Evolutionary conservation across 2,888 invertebrate genomes (phyloP).

Genomic region (Carabus problematicus): DNA sequence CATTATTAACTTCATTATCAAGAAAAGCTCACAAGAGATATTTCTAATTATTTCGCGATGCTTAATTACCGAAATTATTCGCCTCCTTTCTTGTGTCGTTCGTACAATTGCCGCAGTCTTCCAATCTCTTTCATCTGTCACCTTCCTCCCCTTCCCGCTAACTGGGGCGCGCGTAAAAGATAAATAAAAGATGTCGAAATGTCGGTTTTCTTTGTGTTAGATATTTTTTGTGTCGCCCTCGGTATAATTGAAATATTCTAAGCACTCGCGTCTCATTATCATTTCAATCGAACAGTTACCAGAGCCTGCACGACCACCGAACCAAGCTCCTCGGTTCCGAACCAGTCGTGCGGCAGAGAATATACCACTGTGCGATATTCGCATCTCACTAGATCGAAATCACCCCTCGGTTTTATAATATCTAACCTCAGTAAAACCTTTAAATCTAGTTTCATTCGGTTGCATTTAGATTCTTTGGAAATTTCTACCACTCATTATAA

Average conservation of each 20-base stretch:
- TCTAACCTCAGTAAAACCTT: too few species aligned
- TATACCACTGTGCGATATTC: background rate
- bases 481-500: too few species aligned
- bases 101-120: constrained; percentile 18
- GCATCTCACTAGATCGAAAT: constrained; percentile 7
- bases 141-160: too few species aligned
- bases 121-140: constrained; percentile 27
- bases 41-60: constrained; percentile 19
- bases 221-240: constrained; percentile 8
- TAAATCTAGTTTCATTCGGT: too few species aligned
- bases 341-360: background rate
- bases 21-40: constrained; percentile 12
- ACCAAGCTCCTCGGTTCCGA: background rate
- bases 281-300: constrained; percentile 19
- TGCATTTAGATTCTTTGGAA: too few species aligned
- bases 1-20: constrained; percentile 9
- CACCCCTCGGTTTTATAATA: too few species aligned
- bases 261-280: constrained; percentile 34
- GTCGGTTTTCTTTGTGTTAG: too few species aligned
- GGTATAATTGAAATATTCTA: constrained; percentile 38
- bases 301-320: background rate
- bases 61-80: constrained; percentile 35
- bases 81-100: background rate
- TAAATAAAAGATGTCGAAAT: too few species aligned
- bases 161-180: too few species aligned